Conservation (phyloP, 64 coral and sea anemone species). For the Montipora cactus region DNA sequence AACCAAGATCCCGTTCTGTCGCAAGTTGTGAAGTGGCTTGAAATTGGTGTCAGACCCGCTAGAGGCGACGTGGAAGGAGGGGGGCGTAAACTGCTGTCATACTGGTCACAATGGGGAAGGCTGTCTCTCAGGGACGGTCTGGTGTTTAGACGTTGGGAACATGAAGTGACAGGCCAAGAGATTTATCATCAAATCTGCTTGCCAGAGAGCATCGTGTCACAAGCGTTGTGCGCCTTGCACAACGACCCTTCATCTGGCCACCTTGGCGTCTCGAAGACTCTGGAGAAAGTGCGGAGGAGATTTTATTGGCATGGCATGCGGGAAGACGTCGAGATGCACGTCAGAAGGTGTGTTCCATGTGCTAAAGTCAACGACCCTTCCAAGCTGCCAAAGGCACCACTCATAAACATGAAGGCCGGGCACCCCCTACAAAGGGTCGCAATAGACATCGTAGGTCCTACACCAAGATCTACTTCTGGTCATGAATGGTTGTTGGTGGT, state of each 20-base stretch:
- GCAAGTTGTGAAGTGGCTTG: background rate
- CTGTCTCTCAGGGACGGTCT: too few species aligned
- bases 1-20: background rate
- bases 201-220: background rate
- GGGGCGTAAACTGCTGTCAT: too few species aligned
- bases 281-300: background rate
- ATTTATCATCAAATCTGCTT: background rate
- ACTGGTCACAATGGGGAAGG: too few species aligned
- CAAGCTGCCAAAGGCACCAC: conserved; percentile 12
- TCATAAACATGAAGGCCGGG: conserved; percentile 55
- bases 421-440: conserved; percentile 51
- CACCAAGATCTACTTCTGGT: background rate
- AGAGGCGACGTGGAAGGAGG: too few species aligned
- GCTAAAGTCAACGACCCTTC: conserved; percentile 1
- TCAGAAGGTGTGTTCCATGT: conserved; percentile 16
- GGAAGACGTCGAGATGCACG: conserved; percentile 20
- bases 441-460: conserved; percentile 21
- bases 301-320: conserved; percentile 55
- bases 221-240: background rate
- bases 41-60: too few species aligned
- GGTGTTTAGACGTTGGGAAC: too few species aligned
- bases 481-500: conserved; percentile 61
- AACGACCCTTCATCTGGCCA: background rate
- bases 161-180: background rate
- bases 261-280: too few species aligned